A percentile compares a stretch with the other conserved stretches of the same genome.
Evolutionary conservation across 1,140 invertebrate genomes (phyloP).

Genomic region (Drosophila ogumai): DNA sequence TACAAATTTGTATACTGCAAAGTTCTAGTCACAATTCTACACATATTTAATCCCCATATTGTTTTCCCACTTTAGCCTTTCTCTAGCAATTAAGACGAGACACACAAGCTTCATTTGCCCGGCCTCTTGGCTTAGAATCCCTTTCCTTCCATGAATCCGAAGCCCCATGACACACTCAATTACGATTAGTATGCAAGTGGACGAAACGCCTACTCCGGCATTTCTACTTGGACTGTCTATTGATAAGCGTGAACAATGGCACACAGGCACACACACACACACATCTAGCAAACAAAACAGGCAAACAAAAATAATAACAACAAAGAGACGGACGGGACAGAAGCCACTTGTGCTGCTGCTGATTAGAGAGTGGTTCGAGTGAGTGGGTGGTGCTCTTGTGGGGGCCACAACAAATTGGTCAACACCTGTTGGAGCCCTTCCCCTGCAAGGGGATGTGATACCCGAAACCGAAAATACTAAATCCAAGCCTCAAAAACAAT

Average conservation of each 20-base stretch:
- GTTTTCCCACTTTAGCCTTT: background rate
- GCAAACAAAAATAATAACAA: conserved; percentile 25
- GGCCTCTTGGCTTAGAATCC: background rate
- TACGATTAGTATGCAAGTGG: conserved; percentile 30
- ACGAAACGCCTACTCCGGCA: conserved; percentile 3
- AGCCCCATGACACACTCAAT: conserved; percentile 29
- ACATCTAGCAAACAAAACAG: conserved; percentile 15
- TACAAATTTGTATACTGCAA: background rate
- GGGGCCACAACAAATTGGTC: conserved; percentile 24
- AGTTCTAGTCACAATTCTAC: background rate
- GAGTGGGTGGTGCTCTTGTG: conserved; percentile 8
- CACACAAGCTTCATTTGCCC: background rate
- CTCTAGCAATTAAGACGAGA: conserved; percentile 14
- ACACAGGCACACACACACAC: conserved; percentile 21
- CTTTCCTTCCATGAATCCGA: conserved; percentile 1
- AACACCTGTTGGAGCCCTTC: conserved; percentile 35
- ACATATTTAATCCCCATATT: background rate
- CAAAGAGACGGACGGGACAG: conserved; percentile 14
- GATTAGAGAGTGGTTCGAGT: conserved; percentile 33
- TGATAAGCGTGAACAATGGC: conserved; percentile 65
- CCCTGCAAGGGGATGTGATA: background rate
- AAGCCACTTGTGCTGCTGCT: conserved; percentile 40
- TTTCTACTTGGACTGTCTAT: conserved; percentile 32
- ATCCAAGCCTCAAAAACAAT: conserved; percentile 17
- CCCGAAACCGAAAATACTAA: conserved; percentile 1